Conservation (phyloP, 2,113 vertebrate species). For the Australoheros scitulus region DNA sequence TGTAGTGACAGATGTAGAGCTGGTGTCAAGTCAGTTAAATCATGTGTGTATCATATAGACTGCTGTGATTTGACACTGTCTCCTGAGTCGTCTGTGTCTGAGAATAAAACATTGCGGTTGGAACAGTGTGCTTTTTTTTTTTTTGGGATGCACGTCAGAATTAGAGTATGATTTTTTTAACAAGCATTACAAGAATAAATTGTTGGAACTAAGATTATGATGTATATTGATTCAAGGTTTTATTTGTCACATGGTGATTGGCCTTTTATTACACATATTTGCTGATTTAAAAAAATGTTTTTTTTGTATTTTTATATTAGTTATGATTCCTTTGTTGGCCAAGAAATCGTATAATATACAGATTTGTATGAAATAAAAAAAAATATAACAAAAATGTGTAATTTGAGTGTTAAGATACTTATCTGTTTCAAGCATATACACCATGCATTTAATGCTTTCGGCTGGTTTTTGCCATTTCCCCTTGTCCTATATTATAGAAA, state of each 20-base stretch:
- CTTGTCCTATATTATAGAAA: not conserved
- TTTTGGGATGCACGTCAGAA: not conserved
- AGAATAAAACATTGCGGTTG: conserved; percentile 46
- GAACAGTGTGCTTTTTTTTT: not conserved
- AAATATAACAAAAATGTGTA: too few relatives aligned
- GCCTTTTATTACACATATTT: too few relatives aligned
- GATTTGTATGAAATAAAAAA: not conserved
- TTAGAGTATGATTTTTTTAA: not conserved
- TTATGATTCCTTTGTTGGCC: too few relatives aligned
- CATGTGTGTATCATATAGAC: conserved; percentile 48
- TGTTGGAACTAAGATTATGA: not conserved
- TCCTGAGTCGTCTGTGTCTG: conserved; percentile 21
- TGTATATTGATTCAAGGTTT: too few relatives aligned
- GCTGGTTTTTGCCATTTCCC: not conserved
- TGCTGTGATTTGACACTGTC: conserved; percentile 52
- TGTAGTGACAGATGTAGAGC: conserved; percentile 53
- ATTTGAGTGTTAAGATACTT: not conserved
- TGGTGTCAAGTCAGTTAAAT: conserved; percentile 32
- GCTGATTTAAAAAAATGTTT: too few relatives aligned
- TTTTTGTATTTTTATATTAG: too few relatives aligned
- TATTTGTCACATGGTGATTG: too few relatives aligned
- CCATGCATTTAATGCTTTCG: not conserved
- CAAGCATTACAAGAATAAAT: not conserved
- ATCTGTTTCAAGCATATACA: not conserved
- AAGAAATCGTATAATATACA: not conserved